phyloP scores from a whole-genome alignment of 2,113 vertebrate genomes.

The Falcunculus frontatus region DNA sequence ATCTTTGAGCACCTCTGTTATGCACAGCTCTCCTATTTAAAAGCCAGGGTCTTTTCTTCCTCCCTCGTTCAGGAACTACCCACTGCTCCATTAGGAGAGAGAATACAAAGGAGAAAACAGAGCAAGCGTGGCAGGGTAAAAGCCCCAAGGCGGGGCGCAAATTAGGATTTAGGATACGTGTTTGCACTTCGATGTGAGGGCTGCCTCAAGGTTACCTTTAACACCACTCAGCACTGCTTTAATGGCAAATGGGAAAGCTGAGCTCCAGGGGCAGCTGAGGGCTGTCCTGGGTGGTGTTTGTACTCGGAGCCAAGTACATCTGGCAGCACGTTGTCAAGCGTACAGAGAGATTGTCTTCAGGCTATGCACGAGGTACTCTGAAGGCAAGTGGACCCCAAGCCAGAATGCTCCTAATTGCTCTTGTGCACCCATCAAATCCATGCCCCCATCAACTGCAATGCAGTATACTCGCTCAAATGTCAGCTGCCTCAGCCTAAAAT shows the following conservation, averaged over 20 bases:
- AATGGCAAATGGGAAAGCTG: neutral
- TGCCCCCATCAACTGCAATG: neutral
- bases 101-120: neutral
- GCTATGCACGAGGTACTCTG: fast-evolving
- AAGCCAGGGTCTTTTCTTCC: neutral
- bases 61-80: neutral
- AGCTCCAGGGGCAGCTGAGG: neutral
- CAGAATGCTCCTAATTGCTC: neutral
- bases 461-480: neutral
- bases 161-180: neutral
- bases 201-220: neutral
- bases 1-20: neutral
- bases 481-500: neutral
- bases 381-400: neutral
- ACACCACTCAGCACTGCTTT: neutral
- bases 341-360: neutral
- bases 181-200: neutral
- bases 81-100: neutral
- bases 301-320: neutral
- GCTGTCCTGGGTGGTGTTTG: neutral
- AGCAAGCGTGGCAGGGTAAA: neutral
- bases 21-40: neutral
- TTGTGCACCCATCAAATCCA: neutral
- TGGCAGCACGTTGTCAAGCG: neutral
- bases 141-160: neutral